Percentiles rank a stretch among this genome's conserved stretches.
These are phyloP conservation scores for Podotricha telesiphe DNA, from an alignment of 2,888 invertebrate species.

Conservation along the genomic window DNA sequence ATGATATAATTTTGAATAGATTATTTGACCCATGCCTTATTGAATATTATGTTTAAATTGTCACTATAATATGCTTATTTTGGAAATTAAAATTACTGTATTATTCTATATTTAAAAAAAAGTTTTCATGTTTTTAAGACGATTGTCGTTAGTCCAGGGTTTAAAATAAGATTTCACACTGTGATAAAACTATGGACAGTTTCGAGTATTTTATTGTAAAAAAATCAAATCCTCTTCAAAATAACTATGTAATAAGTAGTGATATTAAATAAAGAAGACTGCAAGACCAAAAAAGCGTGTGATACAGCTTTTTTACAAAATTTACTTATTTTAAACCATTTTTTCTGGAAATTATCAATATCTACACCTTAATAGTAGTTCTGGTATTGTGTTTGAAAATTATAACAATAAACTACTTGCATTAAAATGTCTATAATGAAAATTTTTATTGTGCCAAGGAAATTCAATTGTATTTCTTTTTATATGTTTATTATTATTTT, in stretches of 20 bases:
- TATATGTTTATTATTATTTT: constrained; percentile 14
- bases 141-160: constrained; percentile 36
- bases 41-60: constrained; percentile 3
- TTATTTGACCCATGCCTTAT: constrained; percentile 25
- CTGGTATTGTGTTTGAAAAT: background rate
- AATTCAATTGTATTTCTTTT: constrained; percentile 21
- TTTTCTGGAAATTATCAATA: background rate
- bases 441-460: constrained; percentile 23
- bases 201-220: constrained; percentile 29
- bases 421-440: background rate
- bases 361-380: background rate
- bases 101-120: constrained; percentile 4
- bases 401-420: background rate
- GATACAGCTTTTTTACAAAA: constrained; percentile 24
- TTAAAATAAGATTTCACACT: constrained; percentile 33
- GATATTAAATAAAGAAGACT: constrained; percentile 35
- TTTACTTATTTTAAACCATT: background rate
- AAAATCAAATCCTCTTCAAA: background rate
- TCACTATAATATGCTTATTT: background rate
- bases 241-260: background rate
- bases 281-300: constrained; percentile 39
- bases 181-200: constrained; percentile 40
- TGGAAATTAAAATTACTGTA: constrained; percentile 10
- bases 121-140: constrained; percentile 1
- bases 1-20: constrained; percentile 11